A percentile compares a stretch with the other conserved stretches of the same genome.
Evolutionary conservation across 2,888 invertebrate genomes (phyloP).

Genomic region (Rhagophthalmus giganteus): DNA sequence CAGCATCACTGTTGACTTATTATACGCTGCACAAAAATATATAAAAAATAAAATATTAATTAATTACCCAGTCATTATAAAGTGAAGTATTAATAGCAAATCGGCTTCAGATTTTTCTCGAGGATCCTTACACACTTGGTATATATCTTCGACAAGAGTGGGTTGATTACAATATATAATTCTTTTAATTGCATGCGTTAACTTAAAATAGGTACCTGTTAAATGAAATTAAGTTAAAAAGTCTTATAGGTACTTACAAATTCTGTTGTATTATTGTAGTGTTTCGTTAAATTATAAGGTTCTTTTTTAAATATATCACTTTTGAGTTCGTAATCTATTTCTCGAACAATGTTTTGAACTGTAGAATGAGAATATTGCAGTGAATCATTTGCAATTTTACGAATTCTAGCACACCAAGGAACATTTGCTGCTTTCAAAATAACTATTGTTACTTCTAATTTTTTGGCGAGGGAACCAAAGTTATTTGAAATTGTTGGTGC

Average conservation of each 20-base stretch:
- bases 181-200: constrained; percentile 43
- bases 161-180: constrained; percentile 48
- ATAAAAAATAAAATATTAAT: constrained; percentile 1
- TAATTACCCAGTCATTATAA: constrained; percentile 49
- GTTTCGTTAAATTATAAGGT: constrained; percentile 36
- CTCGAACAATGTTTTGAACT: constrained; percentile 48
- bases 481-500: constrained; percentile 41
- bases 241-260: constrained; percentile 6
- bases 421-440: constrained; percentile 41
- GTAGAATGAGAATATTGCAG: constrained; percentile 47
- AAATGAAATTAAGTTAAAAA: neutral
- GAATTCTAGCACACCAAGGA: constrained; percentile 45
- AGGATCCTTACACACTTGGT: constrained; percentile 36
- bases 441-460: constrained; percentile 40
- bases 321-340: constrained; percentile 51
- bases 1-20: no score
- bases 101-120: constrained; percentile 43
- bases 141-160: constrained; percentile 51
- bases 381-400: constrained; percentile 39
- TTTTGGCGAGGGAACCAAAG: constrained; percentile 40
- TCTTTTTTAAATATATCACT: constrained; percentile 56
- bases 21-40: no score
- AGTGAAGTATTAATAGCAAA: constrained; percentile 44
- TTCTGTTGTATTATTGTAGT: constrained; percentile 3
- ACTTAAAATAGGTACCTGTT: constrained; percentile 34